Evolutionary conservation across 2,797 vertebrate species (phyloP).

Genomic region (Arrhamphus sclerolepis): DNA sequence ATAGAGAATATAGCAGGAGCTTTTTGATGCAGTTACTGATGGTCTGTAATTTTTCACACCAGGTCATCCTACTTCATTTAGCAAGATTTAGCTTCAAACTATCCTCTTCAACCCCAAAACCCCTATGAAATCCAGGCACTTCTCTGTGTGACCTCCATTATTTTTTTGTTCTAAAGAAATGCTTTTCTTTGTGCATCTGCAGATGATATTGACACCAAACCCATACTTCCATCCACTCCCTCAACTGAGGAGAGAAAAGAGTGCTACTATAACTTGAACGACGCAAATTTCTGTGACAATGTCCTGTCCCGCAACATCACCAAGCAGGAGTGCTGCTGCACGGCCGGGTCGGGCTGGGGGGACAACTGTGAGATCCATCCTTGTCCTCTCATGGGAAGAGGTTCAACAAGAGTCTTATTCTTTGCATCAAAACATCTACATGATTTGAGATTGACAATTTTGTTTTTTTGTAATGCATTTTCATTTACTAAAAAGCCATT

Average conservation of each 20-base stretch:
- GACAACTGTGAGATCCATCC: slow-evolving; percentile 83
- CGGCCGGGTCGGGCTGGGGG: slow-evolving; percentile 81
- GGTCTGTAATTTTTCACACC: too few relatives aligned
- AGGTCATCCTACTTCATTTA: background rate
- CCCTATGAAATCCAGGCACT: background rate
- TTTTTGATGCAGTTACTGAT: slow-evolving; percentile 1
- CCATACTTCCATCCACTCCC: background rate
- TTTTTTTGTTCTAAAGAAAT: background rate
- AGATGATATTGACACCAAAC: slow-evolving; percentile 22
- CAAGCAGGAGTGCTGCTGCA: slow-evolving; percentile 84
- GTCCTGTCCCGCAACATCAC: slow-evolving; percentile 80
- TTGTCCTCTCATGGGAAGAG: slow-evolving; percentile 75
- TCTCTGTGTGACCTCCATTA: slow-evolving; percentile 14
- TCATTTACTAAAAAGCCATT: slow-evolving; percentile 3
- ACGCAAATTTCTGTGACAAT: slow-evolving; percentile 79
- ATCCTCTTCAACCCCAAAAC: background rate
- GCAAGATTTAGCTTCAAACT: slow-evolving; percentile 11
- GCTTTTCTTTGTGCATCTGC: slow-evolving; percentile 13
- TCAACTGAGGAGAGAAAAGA: slow-evolving; percentile 70
- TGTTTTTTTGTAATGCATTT: background rate
- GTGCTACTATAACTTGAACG: slow-evolving; percentile 82
- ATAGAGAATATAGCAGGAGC: slow-evolving; percentile 7
- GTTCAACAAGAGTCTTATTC: slow-evolving; percentile 42
- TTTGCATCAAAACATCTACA: background rate
- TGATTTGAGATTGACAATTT: background rate